These are phyloP conservation scores for Lanius ludovicianus DNA, from an alignment of 2,113 vertebrate species.

Conservation along the genomic window DNA sequence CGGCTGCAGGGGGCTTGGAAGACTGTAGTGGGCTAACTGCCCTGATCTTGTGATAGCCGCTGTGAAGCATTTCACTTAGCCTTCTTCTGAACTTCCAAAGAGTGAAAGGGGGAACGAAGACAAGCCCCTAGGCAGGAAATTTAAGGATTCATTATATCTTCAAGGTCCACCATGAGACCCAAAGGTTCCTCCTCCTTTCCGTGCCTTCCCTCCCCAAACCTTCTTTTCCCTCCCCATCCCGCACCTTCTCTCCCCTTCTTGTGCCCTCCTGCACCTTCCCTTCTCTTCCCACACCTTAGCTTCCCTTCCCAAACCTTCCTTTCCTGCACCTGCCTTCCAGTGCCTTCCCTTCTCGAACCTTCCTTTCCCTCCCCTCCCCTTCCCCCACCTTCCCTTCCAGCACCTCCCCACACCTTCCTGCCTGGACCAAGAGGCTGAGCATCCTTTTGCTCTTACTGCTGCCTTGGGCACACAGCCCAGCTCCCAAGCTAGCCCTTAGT, in stretches of 20 bases:
- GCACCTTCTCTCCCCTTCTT: too few relatives aligned
- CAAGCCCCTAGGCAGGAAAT: neutral
- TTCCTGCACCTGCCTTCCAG: neutral
- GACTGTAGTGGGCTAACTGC: neutral
- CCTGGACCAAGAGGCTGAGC: neutral
- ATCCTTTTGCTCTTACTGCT: neutral
- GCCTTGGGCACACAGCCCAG: neutral
- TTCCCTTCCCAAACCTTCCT: neutral
- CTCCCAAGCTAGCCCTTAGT: neutral
- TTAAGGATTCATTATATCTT: neutral
- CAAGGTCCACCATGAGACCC: neutral
- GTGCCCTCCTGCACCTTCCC: too few relatives aligned
- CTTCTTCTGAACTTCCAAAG: neutral
- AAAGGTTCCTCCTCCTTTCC: neutral
- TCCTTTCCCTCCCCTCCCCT: neutral
- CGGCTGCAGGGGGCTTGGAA: neutral
- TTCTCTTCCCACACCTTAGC: too few relatives aligned
- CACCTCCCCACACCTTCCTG: too few relatives aligned
- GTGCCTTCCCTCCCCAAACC: too few relatives aligned
- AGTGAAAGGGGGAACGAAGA: neutral
- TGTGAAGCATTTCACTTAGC: neutral
- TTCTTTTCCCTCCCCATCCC: too few relatives aligned
- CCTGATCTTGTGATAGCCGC: neutral
- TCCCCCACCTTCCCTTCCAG: too few relatives aligned
- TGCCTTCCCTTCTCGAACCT: too few relatives aligned